Conservation (phyloP, 1,140 invertebrate species). For the Drosophila nebulosa region DNA sequence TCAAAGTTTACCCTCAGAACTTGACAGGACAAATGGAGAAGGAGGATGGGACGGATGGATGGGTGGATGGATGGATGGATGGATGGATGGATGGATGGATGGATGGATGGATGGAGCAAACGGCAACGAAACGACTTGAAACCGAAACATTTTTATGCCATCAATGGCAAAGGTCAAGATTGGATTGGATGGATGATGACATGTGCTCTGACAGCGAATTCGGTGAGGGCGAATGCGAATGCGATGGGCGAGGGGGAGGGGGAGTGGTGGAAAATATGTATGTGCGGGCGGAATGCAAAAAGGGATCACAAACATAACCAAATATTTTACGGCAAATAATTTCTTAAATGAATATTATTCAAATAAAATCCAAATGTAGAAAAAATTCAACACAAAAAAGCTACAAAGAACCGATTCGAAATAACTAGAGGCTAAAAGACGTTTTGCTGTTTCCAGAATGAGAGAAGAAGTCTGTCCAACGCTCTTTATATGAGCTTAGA, state of each 20-base stretch:
- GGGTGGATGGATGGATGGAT: background rate
- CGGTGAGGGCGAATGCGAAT: too few species aligned
- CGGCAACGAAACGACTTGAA: background rate
- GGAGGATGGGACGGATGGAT: too few species aligned
- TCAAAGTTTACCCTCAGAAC: conserved; percentile 2
- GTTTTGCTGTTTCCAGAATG: too few species aligned
- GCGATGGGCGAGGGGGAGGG: too few species aligned
- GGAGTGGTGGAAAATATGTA: too few species aligned
- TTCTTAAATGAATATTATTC: background rate
- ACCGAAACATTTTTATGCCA: conserved; percentile 1
- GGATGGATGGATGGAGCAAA: background rate
- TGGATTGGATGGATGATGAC: background rate
- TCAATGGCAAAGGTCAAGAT: background rate
- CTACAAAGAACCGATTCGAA: too few species aligned
- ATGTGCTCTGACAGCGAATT: background rate
- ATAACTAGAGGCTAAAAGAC: too few species aligned
- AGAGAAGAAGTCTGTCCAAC: too few species aligned
- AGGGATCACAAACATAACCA: background rate
- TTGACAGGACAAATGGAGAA: too few species aligned
- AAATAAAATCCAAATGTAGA: background rate
- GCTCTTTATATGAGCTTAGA: too few species aligned
- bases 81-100: too few species aligned
- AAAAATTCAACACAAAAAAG: too few species aligned
- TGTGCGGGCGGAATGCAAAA: background rate
- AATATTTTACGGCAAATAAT: background rate